A percentile compares a stretch with the other conserved stretches of the same genome.
Conservation (phyloP, 2,888 invertebrate species). For the Ceratothoa steindachneri region DNA sequence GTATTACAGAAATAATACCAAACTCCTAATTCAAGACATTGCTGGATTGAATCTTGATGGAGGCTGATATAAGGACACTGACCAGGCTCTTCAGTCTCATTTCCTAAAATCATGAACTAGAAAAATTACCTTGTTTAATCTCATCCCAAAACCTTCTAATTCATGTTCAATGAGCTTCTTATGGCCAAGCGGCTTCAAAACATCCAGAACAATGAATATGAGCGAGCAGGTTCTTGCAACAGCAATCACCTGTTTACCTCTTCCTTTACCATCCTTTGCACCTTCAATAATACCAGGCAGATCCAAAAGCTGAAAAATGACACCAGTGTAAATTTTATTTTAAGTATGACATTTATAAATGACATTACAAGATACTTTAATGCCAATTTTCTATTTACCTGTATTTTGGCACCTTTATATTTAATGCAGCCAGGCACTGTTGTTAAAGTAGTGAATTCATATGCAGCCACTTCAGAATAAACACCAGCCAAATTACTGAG, state of each 20-base stretch:
- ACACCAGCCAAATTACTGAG: conserved; percentile 97
- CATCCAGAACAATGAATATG: conserved; percentile 95
- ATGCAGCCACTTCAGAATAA: conserved; percentile 98
- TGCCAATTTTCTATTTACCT: conserved; percentile 58
- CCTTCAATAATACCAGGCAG: conserved; percentile 99
- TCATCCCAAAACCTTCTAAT: conserved; percentile 95
- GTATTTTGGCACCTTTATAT: conserved; percentile 98
- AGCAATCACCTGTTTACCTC: conserved; percentile 97
- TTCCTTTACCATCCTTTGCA: conserved; percentile 98
- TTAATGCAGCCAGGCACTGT: conserved; percentile 99
- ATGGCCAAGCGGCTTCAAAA: conserved; percentile 92
- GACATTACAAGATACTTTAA: too few species aligned
- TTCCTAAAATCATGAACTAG: background rate
- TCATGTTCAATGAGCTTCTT: conserved; percentile 95
- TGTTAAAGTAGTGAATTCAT: conserved; percentile 98
- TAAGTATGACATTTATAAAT: background rate
- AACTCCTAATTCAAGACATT: too few species aligned
- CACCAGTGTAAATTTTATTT: conserved; percentile 7
- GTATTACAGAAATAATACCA: too few species aligned
- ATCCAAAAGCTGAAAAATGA: conserved; percentile 73
- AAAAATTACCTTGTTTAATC: conserved; percentile 58
- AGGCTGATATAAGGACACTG: background rate
- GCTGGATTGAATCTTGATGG: too few species aligned
- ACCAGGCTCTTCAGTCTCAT: background rate
- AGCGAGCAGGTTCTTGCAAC: conserved; percentile 97